Base-by-base conservation (phyloP, 2,888 invertebrate species). In the Pseudolycoriella hygida region DNA sequence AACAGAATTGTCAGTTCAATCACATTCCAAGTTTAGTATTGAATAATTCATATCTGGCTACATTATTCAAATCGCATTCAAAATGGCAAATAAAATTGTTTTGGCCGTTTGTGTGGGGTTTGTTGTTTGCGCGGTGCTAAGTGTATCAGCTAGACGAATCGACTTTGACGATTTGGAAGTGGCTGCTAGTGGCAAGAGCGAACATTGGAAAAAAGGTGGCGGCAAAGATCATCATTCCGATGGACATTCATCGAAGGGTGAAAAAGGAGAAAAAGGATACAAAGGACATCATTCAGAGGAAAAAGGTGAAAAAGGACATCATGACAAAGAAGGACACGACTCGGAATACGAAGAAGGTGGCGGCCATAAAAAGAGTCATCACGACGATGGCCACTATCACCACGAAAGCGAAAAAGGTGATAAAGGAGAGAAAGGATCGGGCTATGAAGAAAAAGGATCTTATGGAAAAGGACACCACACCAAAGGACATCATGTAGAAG, bases 381-480 rank as follows among this genome's bases (percentile, higher is more conserved):
- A 70, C 45, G 65, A 71, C 47, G 64, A 67, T 40, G 65, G 57
- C 46, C 55, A 56, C 1, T 62, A 70, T 49, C 62, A 19, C 50
- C 67, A 69, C 44, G 67, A 71, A 49, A 65, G 68, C 45, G 63
- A 70, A 47, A 69, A 69, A 53, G 68, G 66, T 31, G 66, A 69
- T 47, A 69, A 70, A 48, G 70, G 69, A 2, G 64, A 71, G 49
- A 71, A 71, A 52, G 67, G 67, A 37, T 60, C 62, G 50, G 61
- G 64, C 50, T 66, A 59, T 50, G 62, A 65, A 48, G 65, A 67
- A 53, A 61, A 66, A 40, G 85, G 85, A 10, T 74, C 76, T 52
- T 86, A 80, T 61, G 81, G 82, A 50, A 87, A 87, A 57, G 87
- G 87, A 0, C 86, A 87, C 64, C 80, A 79, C 50, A 87, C 85